Evolutionary conservation across 2,113 vertebrate species (phyloP), one percentile per base, ranked within the genome.

Genomic region (Pleuronectes platessa): DNA sequence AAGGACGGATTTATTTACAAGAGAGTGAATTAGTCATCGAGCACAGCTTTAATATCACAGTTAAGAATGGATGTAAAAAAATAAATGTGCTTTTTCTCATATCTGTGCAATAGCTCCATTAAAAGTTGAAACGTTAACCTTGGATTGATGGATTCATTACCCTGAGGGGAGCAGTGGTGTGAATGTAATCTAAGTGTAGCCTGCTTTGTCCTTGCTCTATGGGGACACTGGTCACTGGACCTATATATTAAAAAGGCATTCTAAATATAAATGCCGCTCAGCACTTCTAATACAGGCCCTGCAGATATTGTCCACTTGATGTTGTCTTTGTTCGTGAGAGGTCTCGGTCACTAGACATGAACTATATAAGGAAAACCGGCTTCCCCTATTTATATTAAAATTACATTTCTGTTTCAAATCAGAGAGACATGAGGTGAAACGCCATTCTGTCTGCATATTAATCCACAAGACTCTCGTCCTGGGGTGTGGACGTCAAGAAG

Each of bases 111-210:
- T n/a, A 53, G 53, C 58, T 53, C 72, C 23, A 68, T 69, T 71
- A 56, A 72, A 75, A 81, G 56, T 68, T 72, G 5, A 73, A 77
- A 68, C 63, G 24, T 14, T 17, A 65, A 61, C 21, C 47, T 42
- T 12, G 40, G 40, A 42, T 13, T 13, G 11, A 11, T 42, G 40
- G 40, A 42, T 13, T 42, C 40, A 42, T 12, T 42, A 42, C 11
- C 40, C 10, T 42, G 12, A 42, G 40, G 40, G 11, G 10, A 10
- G 35, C 35, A 37, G 35, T 37, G 35, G 35, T 37, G 8, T 37
- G 35, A 37, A 37, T 42, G 11, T 42, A 3, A 42, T 13, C 40
- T 42, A 10, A 37, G 35, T 37, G 35, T 10, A 37, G 8, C 10
- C 10, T 8, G 9, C 35, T 37, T 37, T 37, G 35, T 37, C 35